Conservation (phyloP, 2,113 vertebrate genomes). For the Cichladusa arquata region DNA sequence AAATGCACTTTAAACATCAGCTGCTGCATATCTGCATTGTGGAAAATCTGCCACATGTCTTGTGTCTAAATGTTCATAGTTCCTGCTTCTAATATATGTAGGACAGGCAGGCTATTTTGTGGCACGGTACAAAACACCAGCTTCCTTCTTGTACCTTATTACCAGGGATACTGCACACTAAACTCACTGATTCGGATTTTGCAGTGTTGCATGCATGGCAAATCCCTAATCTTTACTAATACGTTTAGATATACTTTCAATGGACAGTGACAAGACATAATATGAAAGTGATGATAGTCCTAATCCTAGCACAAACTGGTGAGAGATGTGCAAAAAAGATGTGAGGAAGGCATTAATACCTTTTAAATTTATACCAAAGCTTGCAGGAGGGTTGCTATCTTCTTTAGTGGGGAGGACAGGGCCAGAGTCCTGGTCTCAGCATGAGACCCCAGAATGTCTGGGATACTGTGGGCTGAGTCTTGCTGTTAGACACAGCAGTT, state of each 20-base stretch:
- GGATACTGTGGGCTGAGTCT: not conserved
- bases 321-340: slow-evolving; percentile 45
- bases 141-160: not conserved
- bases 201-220: not conserved
- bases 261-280: slow-evolving; percentile 70
- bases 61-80: not conserved
- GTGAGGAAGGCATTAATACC: not conserved
- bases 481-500: not conserved
- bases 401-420: not conserved
- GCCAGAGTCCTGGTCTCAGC: not conserved
- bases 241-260: slow-evolving; percentile 64
- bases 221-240: slow-evolving; percentile 59
- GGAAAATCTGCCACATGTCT: not conserved
- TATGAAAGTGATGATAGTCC: slow-evolving; percentile 55
- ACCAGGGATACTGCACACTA: not conserved
- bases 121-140: not conserved
- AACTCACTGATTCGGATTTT: not conserved
- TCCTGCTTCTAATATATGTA: not conserved
- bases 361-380: not conserved
- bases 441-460: not conserved
- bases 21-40: not conserved
- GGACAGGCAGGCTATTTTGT: not conserved
- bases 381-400: not conserved
- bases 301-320: slow-evolving; percentile 66
- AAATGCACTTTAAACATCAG: not conserved